Conservation (phyloP, 2,113 vertebrate species). For the Sinocyclocheilus grahami region DNA sequence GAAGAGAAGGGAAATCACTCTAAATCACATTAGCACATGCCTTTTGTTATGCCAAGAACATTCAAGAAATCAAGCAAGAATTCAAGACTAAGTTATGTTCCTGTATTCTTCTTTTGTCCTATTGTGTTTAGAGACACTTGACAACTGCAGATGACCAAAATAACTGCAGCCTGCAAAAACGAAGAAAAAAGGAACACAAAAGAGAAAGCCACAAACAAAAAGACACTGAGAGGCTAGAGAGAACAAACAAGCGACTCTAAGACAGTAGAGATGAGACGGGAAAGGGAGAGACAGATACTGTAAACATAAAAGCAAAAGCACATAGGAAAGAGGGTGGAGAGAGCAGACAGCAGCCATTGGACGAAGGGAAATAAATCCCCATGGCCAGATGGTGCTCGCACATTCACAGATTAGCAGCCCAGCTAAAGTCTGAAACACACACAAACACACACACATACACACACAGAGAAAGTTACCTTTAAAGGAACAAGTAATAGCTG, state of each 20-base stretch:
- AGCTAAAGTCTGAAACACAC: conserved; percentile 48
- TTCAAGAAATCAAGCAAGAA: not conserved
- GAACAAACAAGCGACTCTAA: not conserved
- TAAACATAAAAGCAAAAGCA: conserved; percentile 2
- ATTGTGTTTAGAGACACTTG: conserved; percentile 13
- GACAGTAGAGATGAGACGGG: conserved; percentile 1
- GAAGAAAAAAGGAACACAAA: too few species aligned
- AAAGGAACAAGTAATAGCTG: not conserved
- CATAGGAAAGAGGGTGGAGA: conserved; percentile 28
- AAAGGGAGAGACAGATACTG: not conserved
- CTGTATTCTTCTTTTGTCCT: conserved; percentile 27
- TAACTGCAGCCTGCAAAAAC: conserved; percentile 25
- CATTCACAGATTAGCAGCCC: conserved; percentile 55
- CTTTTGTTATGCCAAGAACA: conserved; percentile 2
- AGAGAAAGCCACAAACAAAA: conserved; percentile 18
- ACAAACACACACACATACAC: not conserved
- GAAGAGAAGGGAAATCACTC: not conserved
- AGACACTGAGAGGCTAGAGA: not conserved
- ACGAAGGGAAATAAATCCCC: conserved; percentile 42
- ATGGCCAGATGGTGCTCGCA: conserved; percentile 56
- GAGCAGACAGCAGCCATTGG: conserved; percentile 42
- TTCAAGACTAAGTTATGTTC: conserved; percentile 3
- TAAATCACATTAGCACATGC: conserved; percentile 21
- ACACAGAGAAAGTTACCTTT: not conserved
- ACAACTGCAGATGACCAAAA: conserved; percentile 35